Evolutionary conservation across 2,113 vertebrate species (phyloP), one percentile per base, ranked within the genome.

Genomic region (Larimichthys polyactis): DNA sequence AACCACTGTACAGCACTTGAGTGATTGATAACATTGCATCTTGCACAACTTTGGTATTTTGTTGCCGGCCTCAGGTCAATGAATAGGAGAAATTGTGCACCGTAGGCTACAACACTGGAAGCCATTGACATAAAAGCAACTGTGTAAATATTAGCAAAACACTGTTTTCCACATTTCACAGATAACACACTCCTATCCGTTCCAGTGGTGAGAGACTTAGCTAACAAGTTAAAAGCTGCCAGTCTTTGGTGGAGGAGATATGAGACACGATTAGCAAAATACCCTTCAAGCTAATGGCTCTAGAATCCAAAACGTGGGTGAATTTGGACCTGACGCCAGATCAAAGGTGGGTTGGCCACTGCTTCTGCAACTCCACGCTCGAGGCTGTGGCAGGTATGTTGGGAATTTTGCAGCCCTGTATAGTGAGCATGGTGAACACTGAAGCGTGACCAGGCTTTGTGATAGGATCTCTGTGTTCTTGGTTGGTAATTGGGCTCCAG

Each of bases 401-500:
- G 78, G 73, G 90, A 93, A 90, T 90, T 81, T 84, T 73, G 58
- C 62, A 63, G 78, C 24, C 58, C 58, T 81, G 73, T 71, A 81
- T 68, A 70, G 75, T 79, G 73, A 72, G 70, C 51, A 15, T 46
- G 67, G 85, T 75, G 86, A 80, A 88, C 88, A 81, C 70, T 85
- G 64, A 75, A 92, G 89, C 85, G 52, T 90, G 87, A 86, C 88
- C 75, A 46, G 27, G 76, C 83, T 90, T 90, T 89, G 87, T 81
- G 90, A 93, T 92, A 82, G 87, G 83, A 91, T 91, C 86, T 85
- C 76, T 85, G 77, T 88, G 90, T 89, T 91, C 87, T 90, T 77
- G 54, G 54, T 65, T 79, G 81, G 89, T 94, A 94, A 94, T 94
- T 94, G 92, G 91, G 89, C 92, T 93, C 92, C 67, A 78, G 87